Percentiles rank a stretch among this genome's conserved stretches.
These are phyloP conservation scores for Cyclophora punctaria DNA, from an alignment of 2,888 invertebrate genomes.

Conservation along the genomic window DNA sequence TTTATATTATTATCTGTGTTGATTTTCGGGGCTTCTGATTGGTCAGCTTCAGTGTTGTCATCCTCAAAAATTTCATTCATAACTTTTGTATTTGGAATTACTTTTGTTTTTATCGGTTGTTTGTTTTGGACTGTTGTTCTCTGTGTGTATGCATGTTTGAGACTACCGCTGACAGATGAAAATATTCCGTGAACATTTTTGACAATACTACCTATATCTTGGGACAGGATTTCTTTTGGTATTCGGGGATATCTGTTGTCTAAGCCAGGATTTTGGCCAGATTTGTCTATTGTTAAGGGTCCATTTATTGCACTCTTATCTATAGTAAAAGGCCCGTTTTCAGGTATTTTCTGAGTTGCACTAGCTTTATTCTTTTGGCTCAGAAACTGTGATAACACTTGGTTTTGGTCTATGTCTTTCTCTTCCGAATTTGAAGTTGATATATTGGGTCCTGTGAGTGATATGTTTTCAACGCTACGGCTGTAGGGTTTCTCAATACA, in stretches of 20 bases:
- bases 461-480: conserved; percentile 57
- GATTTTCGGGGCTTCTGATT: background rate
- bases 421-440: conserved; percentile 23
- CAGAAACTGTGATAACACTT: conserved; percentile 48
- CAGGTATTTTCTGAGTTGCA: conserved; percentile 50
- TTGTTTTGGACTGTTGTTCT: conserved; percentile 30
- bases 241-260: conserved; percentile 42
- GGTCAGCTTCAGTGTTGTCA: conserved; percentile 19
- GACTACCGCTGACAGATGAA: conserved; percentile 61
- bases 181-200: conserved; percentile 71
- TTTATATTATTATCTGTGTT: background rate
- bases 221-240: conserved; percentile 57
- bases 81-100: conserved; percentile 49
- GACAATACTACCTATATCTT: conserved; percentile 62
- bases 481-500: conserved; percentile 38
- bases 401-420: conserved; percentile 42
- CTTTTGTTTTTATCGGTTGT: conserved; percentile 37
- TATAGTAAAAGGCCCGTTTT: conserved; percentile 30
- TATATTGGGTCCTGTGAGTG: conserved; percentile 15
- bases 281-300: too few species aligned
- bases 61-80: conserved; percentile 67
- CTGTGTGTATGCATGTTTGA: conserved; percentile 62
- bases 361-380: conserved; percentile 48
- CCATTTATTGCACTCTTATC: conserved; percentile 19
- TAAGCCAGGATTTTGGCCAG: background rate